Percentiles rank a stretch among this genome's conserved stretches.
Conservation (phyloP, 2,888 invertebrate species). For the Chloroclystis v-ata region DNA sequence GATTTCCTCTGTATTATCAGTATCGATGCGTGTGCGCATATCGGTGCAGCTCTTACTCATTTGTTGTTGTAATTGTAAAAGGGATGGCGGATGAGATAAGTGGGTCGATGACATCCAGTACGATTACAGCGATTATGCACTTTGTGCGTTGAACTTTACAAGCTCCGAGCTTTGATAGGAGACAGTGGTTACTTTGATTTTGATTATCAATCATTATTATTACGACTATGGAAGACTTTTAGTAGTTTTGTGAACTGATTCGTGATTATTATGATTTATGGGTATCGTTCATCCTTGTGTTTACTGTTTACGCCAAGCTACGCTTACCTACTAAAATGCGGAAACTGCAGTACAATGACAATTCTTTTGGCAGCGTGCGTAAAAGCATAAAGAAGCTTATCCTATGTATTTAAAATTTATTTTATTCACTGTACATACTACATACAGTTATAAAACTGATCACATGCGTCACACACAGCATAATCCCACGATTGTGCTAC, state of each 20-base stretch:
- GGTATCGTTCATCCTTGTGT: too few relatives aligned
- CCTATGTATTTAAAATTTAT: too few relatives aligned
- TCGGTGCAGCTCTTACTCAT: slow-evolving; percentile 76
- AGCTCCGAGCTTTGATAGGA: slow-evolving; percentile 59
- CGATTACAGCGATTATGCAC: slow-evolving; percentile 77
- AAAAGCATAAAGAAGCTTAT: too few relatives aligned
- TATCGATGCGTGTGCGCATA: slow-evolving; percentile 68
- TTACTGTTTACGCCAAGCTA: too few relatives aligned
- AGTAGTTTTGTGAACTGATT: slow-evolving; percentile 16
- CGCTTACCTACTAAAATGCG: too few relatives aligned
- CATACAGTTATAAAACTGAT: too few relatives aligned
- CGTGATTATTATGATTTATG: slow-evolving; percentile 5
- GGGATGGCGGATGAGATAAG: slow-evolving; percentile 78
- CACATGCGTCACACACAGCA: too few relatives aligned
- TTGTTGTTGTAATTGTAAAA: slow-evolving; percentile 78
- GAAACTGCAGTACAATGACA: too few relatives aligned
- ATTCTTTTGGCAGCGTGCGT: too few relatives aligned
- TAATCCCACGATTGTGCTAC: slow-evolving; percentile 17
- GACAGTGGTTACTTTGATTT: slow-evolving; percentile 33
- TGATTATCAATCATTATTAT: slow-evolving; percentile 25
- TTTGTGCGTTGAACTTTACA: slow-evolving; percentile 76
- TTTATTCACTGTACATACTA: too few relatives aligned
- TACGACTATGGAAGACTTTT: slow-evolving; percentile 16
- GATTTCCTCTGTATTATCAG: slow-evolving; percentile 30
- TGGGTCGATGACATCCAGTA: slow-evolving; percentile 76